These are phyloP conservation scores for Maccullochella peelii DNA, from an alignment of 2,113 vertebrate species.

Conservation along the genomic window DNA sequence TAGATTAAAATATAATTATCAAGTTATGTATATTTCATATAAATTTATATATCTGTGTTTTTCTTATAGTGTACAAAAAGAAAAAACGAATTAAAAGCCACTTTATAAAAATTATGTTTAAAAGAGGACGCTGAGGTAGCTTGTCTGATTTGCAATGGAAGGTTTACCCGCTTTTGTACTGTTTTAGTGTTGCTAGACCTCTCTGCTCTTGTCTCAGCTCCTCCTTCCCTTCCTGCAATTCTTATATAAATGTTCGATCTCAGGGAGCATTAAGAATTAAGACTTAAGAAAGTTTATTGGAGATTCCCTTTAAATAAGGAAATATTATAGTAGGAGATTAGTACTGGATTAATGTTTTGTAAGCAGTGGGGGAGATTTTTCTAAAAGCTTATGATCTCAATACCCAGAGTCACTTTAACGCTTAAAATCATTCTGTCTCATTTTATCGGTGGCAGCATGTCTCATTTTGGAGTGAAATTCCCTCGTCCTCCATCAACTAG, in stretches of 20 bases:
- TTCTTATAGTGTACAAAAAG: too few relatives aligned
- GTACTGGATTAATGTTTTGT: slow-evolving; percentile 29
- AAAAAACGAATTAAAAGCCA: too few relatives aligned
- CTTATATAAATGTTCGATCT: slow-evolving; percentile 19
- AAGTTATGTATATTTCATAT: not conserved
- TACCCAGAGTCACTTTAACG: not conserved
- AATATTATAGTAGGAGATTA: slow-evolving; percentile 15
- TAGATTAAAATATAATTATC: not conserved
- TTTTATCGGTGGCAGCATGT: slow-evolving; percentile 28
- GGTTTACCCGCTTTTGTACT: too few relatives aligned
- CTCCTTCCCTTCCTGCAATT: not conserved
- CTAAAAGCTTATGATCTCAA: slow-evolving; percentile 47
- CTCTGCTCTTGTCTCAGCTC: slow-evolving; percentile 3
- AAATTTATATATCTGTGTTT: not conserved
- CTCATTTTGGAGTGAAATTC: slow-evolving; percentile 3
- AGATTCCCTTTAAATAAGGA: slow-evolving; percentile 42
- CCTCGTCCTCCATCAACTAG: slow-evolving; percentile 31
- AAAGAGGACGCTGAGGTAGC: too few relatives aligned
- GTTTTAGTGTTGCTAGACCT: too few relatives aligned
- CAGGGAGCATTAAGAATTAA: not conserved
- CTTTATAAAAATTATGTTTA: too few relatives aligned
- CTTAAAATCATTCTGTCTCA: slow-evolving; percentile 21
- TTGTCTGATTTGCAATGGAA: too few relatives aligned
- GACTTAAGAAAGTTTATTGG: slow-evolving; percentile 18
- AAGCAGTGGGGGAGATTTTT: not conserved